Evolutionary conservation across 2,888 invertebrate genomes (phyloP), one percentile per base, ranked within the genome.

Genomic region (Catonia carolina): DNA sequence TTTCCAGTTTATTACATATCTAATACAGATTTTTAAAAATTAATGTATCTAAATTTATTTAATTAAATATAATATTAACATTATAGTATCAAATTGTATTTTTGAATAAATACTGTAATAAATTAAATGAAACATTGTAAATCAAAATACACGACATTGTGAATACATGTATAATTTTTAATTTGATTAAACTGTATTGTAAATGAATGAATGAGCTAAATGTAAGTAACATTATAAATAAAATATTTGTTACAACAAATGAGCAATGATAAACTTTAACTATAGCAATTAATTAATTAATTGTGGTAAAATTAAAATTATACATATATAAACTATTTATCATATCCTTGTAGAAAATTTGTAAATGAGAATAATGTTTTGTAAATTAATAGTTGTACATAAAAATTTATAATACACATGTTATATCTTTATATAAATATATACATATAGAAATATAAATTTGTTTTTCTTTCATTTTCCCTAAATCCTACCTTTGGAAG

Each of bases 341-440:
- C 15, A 39, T 56, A 56, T 48, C 27, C 15, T 17, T 51, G 33
- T 51, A 33, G 53, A 54, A 27, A 49, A n/a, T 45, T 45, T 45
- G 45, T 45, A 54, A 49, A 50, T 58, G 54, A 53, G 41, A 22
- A n/a, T n/a, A 54, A 39, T 45, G 51, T 49, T 37, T 39, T 35
- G 49, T 58, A 53, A 53, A 42, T 53, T 27, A 58, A 51, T 54
- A 48, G 53, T 36, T 58, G 58, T 58, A 58, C 20, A 58, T 58
- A 58, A 14, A 58, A 50, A 37, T 54, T 54, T 58, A 50, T 58
- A 58, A 58, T 54, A 58, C 53, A 58, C 54, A 58, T 58, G 58
- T 58, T 58, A 58, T 58, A 58, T 58, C 58, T 58, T 58, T 58
- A 54, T 58, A 58, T 15, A 53, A 53, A 45, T 45, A 45, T 45